Conservation (phyloP, 1,140 invertebrate genomes). For the Papilio helenus region DNA sequence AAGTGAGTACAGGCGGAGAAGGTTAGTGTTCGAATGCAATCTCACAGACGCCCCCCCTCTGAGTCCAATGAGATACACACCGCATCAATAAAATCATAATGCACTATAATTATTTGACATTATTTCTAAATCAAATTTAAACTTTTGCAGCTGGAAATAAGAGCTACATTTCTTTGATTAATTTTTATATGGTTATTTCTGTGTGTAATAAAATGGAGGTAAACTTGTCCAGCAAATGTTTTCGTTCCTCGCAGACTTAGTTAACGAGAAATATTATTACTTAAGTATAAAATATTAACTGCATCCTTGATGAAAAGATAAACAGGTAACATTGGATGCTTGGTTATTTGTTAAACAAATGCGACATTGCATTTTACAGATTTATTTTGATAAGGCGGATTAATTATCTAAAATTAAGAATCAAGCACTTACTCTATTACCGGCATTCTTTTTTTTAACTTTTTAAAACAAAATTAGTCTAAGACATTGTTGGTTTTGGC, state of each 20-base stretch:
- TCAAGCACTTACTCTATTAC: too few species aligned
- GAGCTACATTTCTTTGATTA: slow-evolving; percentile 29
- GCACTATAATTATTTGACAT: slow-evolving; percentile 49
- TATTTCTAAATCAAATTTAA: not conserved
- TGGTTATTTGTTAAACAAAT: not conserved
- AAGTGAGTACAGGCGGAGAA: not conserved
- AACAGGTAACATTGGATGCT: not conserved
- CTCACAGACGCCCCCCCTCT: slow-evolving; percentile 51
- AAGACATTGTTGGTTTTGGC: not conserved
- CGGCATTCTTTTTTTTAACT: not conserved
- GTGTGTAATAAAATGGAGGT: slow-evolving; percentile 48
- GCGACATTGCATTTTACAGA: not conserved
- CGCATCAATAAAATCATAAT: slow-evolving; percentile 55
- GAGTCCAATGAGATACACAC: slow-evolving; percentile 48
- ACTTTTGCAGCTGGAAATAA: slow-evolving; percentile 16
- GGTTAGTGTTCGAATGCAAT: slow-evolving; percentile 47
- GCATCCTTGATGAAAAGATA: slow-evolving; percentile 17
- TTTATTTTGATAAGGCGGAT: not conserved
- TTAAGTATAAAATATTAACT: slow-evolving; percentile 19
- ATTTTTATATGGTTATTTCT: slow-evolving; percentile 39
- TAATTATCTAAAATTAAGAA: too few species aligned
- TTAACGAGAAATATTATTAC: slow-evolving; percentile 36
- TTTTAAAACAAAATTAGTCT: not conserved
- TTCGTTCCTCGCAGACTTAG: slow-evolving; percentile 30
- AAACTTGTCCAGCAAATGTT: slow-evolving; percentile 28